Base-by-base conservation (phyloP, 2,888 invertebrate species). In the Meliscaeva auricollis region DNA sequence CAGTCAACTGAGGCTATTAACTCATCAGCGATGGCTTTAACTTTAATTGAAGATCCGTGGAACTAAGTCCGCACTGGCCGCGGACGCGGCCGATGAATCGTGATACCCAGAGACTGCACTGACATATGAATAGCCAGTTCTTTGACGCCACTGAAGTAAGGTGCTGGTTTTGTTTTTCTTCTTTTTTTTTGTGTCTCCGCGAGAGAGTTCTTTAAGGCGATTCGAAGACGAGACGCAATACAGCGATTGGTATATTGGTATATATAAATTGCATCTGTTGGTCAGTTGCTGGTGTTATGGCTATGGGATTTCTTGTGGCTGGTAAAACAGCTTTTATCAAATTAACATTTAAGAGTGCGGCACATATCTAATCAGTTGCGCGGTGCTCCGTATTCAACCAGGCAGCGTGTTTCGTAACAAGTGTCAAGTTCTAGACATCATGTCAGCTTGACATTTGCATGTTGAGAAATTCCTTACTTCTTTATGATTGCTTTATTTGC, bases 21-120 rank as follows among this genome's bases (percentile, higher is more conserved):
- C 75, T 84, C 84, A 84, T 84, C 84, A 75, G 80, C 48, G 50
- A 66, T 66, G 66, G 66, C 48, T 66, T 76, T 84, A 50, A 80
- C 44, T 84, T 80, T 84, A 84, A 84, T 84, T 84, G 75, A 84
- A 80, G 84, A 84, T 72, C 80, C 75, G 75, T 80, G 84, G 84
- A 84, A 75, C 78, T 79, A 78, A 73, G 79, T 75, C 79, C 52
- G 56, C 79, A 60, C 68, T 68, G 38, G 50, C 72, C 56, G 54
- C 77, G 58, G 75, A 79, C 30, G 48, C 72, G 32, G 54, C 73
- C 66, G 75, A 84, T 80, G 66, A 70, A 46, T 84, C 84, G 84
- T 80, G 84, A 76, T 75, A 80, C 15, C 64, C 46, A 46, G 30
- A 64, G 70, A 50, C 64, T 48, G 66, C 50, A 52, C 48, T 60